Evolutionary conservation across 2,797 vertebrate species (phyloP), one percentile per base, ranked within the genome.

Genomic region (Lutjanus campechanus): DNA sequence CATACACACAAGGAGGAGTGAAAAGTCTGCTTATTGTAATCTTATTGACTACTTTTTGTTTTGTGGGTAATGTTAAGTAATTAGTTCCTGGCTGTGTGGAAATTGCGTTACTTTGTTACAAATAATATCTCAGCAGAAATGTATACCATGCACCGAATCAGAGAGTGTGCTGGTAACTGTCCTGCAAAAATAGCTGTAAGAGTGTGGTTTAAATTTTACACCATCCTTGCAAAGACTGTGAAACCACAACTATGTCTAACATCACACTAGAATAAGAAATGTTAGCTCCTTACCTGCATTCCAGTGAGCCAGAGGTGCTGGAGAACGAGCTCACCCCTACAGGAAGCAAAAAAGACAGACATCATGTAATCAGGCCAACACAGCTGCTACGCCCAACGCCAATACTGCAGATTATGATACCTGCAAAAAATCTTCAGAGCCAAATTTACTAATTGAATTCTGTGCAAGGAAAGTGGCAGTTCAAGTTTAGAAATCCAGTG

Each of bases 271-370:
- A 36, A 36, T 36, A 36, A 36, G 29, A 36, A 36, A 36, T 36
- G 5, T 36, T 36, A 36, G 29, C 29, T 36, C 29, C 29, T 36
- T 95, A 98, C 97, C 97, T 97, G 88, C 95, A 95, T 6, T 95
- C 93, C 0, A 96, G 85, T 4, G 95, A 94, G 49, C 92, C 93
- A 0, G 91, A 29, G 64, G 92, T 88, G 71, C 74, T 25, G 8
- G 90, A 83, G 6, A 96, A 95, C 0, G 92, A 79, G 29, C 93
- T 93, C 0, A 91, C 67, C 88, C 91, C 97, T 98, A 60, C 91
- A 94, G 70, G 89, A 81, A 90, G 13, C 59, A 67, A 55, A 78
- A 41, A 70, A 15, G 29, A 68, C 7, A 60, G 4, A 69, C 43
- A 53, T 63, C 13, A 83, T 50, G 12, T 53, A 49, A 77, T 56